phyloP scores from a whole-genome alignment of 2,888 invertebrate species.

The Eupithecia tripunctaria region DNA sequence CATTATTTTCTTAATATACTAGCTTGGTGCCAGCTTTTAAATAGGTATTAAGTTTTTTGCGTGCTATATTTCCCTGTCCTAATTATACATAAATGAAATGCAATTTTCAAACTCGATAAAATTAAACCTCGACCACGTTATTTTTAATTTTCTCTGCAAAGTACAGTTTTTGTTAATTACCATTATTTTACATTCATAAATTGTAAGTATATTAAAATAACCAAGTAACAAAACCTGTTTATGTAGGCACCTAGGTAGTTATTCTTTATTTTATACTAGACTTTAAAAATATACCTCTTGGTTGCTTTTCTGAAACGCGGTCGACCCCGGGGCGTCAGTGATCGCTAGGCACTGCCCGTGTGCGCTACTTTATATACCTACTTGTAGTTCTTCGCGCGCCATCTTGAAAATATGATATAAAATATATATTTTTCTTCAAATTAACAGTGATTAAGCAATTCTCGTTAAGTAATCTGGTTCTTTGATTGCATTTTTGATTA shows the following conservation, averaged over 20 bases:
- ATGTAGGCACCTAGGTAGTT: conserved; percentile 11
- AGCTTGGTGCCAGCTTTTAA: background rate
- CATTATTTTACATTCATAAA: conserved; percentile 25
- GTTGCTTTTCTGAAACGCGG: conserved; percentile 24
- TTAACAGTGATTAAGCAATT: background rate
- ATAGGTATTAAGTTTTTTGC: background rate
- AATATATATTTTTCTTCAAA: conserved; percentile 7
- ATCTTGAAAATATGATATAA: conserved; percentile 21
- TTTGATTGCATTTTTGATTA: background rate
- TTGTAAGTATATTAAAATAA: conserved; percentile 23
- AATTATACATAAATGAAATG: background rate
- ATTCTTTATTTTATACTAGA: conserved; percentile 29
- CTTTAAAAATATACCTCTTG: conserved; percentile 23
- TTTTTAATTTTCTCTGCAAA: background rate
- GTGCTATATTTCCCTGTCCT: background rate
- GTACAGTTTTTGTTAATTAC: conserved; percentile 20
- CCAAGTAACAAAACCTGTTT: conserved; percentile 32
- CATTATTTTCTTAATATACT: background rate
- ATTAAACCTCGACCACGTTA: background rate
- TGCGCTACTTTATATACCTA: no score
- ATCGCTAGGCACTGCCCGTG: conserved; percentile 19
- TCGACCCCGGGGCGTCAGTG: conserved; percentile 19
- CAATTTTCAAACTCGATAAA: background rate
- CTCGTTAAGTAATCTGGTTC: background rate
- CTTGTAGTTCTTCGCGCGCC: conserved; percentile 19